Conservation (phyloP, 2,888 invertebrate genomes). For the Meganola albula region DNA sequence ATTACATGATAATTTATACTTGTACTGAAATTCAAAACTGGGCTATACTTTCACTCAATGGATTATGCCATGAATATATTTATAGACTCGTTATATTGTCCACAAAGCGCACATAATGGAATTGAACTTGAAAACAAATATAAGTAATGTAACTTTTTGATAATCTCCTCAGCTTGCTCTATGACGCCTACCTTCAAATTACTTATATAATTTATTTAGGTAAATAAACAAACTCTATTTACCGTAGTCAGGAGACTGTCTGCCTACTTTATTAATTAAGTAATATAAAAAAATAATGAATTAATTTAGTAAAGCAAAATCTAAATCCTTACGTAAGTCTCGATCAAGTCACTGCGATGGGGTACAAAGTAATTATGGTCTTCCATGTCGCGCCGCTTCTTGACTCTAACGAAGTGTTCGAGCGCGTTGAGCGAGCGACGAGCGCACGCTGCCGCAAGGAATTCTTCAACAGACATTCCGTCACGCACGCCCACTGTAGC, state of each 20-base stretch:
- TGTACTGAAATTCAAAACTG: too few species aligned
- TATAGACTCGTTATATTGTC: constrained; percentile 18
- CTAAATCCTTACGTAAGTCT: constrained; percentile 91
- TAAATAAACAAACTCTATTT: too few species aligned
- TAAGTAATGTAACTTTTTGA: constrained; percentile 47
- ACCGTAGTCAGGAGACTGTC: too few species aligned
- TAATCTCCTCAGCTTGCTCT: constrained; percentile 38
- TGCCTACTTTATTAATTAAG: too few species aligned
- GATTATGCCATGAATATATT: constrained; percentile 22
- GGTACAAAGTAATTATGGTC: constrained; percentile 98
- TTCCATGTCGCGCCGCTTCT: constrained; percentile 95
- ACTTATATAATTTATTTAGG: too few species aligned
- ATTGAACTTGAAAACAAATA: constrained; percentile 36
- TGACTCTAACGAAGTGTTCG: constrained; percentile 97
- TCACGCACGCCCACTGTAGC: constrained; percentile 93
- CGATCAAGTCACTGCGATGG: constrained; percentile 94
- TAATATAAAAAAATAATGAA: background rate
- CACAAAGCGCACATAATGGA: constrained; percentile 24
- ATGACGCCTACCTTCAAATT: too few species aligned
- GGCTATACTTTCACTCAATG: constrained; percentile 24
- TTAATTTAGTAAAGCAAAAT: background rate
- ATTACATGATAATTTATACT: too few species aligned
- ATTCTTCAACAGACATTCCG: constrained; percentile 96
- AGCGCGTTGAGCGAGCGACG: constrained; percentile 94
- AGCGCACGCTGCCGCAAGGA: constrained; percentile 94